A percentile compares a stretch with the other conserved stretches of the same genome.
These are phyloP conservation scores for Leucania comma DNA, from an alignment of 2,888 invertebrate genomes.

Conservation along the genomic window DNA sequence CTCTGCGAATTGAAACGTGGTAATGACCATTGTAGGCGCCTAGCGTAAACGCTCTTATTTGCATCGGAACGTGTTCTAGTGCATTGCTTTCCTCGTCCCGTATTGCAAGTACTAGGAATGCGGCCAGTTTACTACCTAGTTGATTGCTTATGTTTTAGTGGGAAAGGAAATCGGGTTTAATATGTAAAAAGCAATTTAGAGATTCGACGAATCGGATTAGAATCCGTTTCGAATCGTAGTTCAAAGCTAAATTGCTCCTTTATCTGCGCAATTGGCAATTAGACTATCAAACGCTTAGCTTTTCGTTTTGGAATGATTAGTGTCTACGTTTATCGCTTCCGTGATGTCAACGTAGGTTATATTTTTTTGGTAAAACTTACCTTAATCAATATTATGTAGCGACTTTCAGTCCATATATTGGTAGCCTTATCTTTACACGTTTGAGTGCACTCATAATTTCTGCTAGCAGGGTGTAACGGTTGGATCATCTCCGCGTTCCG, in stretches of 20 bases:
- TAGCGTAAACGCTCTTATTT: constrained; percentile 85
- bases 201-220: constrained; percentile 65
- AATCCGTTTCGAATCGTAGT: constrained; percentile 61
- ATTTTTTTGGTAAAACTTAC: constrained; percentile 14
- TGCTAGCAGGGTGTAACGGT: constrained; percentile 73
- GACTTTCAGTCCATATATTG: constrained; percentile 56
- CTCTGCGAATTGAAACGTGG: constrained; percentile 84
- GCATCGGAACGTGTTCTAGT: constrained; percentile 83
- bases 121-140: constrained; percentile 67
- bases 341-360: constrained; percentile 13
- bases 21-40: constrained; percentile 86
- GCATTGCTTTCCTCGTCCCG: constrained; percentile 74
- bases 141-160: constrained; percentile 69
- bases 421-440: constrained; percentile 76
- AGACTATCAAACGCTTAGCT: constrained; percentile 65
- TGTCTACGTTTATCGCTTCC: constrained; percentile 44
- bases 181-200: constrained; percentile 67
- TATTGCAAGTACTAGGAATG: constrained; percentile 74
- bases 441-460: constrained; percentile 79
- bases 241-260: constrained; percentile 71
- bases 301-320: constrained; percentile 64
- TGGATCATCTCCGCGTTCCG: constrained; percentile 74
- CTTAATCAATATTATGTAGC: constrained; percentile 32
- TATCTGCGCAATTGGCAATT: constrained; percentile 71
- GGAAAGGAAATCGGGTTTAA: constrained; percentile 64